Conservation (phyloP, 2,888 invertebrate species). For the Lithophane leautieri region DNA sequence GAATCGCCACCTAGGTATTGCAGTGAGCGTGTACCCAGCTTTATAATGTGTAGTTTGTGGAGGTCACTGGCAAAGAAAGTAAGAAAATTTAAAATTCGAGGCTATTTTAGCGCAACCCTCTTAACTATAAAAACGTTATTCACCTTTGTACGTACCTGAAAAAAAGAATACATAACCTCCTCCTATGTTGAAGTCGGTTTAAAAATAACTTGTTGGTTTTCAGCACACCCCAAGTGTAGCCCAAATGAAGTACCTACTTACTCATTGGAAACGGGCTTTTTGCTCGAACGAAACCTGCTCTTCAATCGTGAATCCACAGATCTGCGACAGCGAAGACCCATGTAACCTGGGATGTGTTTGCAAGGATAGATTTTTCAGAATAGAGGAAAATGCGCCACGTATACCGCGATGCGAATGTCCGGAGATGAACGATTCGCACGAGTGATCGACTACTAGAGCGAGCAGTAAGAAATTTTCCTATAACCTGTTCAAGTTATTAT, state of each 20-base stretch:
- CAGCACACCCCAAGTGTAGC: constrained; percentile 13
- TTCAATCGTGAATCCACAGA: neutral
- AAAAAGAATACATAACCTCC: no score
- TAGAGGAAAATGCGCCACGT: constrained; percentile 7
- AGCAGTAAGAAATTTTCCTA: neutral
- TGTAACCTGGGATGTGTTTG: constrained; percentile 23
- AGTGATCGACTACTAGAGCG: neutral
- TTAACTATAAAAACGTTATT: no score
- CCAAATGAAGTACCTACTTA: constrained; percentile 40
- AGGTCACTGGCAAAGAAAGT: neutral
- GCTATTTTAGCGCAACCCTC: no score
- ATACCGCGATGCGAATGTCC: constrained; percentile 21
- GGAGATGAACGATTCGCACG: neutral
- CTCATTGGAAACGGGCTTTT: constrained; percentile 4
- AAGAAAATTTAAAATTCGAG: no score
- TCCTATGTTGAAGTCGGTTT: neutral
- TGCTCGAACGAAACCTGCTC: constrained; percentile 31
- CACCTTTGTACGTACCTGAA: no score
- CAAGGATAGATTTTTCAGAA: constrained; percentile 25
- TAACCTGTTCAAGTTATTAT: neutral
- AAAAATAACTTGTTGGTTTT: constrained; percentile 1
- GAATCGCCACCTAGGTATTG: neutral
- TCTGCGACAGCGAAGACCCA: constrained; percentile 11
- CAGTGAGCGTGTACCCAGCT: neutral
- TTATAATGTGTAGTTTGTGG: neutral